A percentile compares a stretch with the other conserved stretches of the same genome.
Conservation (phyloP, 92 coral and sea anemone species). For the Epizoanthus rinbou region DNA sequence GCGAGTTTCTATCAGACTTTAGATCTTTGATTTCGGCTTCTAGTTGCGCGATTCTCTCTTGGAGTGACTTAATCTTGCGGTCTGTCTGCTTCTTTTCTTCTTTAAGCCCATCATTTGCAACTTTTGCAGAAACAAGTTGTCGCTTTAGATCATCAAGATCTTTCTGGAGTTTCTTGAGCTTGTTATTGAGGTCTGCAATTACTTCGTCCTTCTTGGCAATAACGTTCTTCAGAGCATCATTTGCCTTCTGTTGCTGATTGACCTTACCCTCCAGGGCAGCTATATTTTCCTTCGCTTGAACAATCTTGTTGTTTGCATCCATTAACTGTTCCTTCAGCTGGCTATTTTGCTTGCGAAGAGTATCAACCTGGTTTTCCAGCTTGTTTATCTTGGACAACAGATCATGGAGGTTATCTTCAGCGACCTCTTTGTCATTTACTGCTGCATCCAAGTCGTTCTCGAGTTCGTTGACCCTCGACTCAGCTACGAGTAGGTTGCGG, state of each 20-base stretch:
- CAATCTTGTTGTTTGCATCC: slow-evolving; percentile 78
- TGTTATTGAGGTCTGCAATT: slow-evolving; percentile 69
- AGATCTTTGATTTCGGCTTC: slow-evolving; percentile 80
- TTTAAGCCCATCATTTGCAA: slow-evolving; percentile 64
- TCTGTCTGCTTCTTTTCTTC: slow-evolving; percentile 80
- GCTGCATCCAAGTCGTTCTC: slow-evolving; percentile 84
- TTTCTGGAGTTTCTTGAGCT: slow-evolving; percentile 78
- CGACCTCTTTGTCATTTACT: slow-evolving; percentile 71
- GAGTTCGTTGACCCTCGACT: slow-evolving; percentile 70
- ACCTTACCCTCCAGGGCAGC: slow-evolving; percentile 67
- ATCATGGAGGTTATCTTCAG: slow-evolving; percentile 82
- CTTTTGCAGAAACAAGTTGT: slow-evolving; percentile 70
- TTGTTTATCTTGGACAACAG: slow-evolving; percentile 71
- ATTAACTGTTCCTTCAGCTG: slow-evolving; percentile 82
- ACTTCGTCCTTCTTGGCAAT: slow-evolving; percentile 79
- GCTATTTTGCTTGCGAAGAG: slow-evolving; percentile 74
- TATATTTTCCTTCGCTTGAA: slow-evolving; percentile 72
- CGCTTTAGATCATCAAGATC: slow-evolving; percentile 73
- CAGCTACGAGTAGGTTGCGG: slow-evolving; percentile 71
- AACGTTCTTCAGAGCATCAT: slow-evolving; percentile 66
- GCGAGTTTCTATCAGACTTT: slow-evolving; percentile 79
- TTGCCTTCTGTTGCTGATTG: slow-evolving; percentile 68
- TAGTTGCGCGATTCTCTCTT: slow-evolving; percentile 56
- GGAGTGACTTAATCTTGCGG: slow-evolving; percentile 66
- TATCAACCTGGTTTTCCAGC: slow-evolving; percentile 80